A percentile compares a stretch with the other conserved stretches of the same genome.
Evolutionary conservation across 1,140 invertebrate species (phyloP).

Genomic region (Lycorma delicatula): DNA sequence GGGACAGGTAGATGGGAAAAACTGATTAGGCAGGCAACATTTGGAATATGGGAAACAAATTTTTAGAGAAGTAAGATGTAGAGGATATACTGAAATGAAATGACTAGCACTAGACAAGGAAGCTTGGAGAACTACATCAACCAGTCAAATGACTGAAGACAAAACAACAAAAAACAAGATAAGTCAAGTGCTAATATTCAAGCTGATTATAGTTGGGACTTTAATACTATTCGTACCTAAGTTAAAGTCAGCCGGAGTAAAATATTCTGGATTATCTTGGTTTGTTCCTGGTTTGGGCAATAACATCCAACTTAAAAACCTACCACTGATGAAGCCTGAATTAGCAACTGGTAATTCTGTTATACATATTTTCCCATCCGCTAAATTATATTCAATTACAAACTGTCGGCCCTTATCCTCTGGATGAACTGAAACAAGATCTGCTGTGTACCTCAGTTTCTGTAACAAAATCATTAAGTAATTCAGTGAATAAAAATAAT

Average conservation of each 20-base stretch:
- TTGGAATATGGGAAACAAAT: too few relatives aligned
- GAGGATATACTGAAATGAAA: too few relatives aligned
- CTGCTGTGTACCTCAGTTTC: constrained; percentile 52
- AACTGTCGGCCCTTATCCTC: constrained; percentile 56
- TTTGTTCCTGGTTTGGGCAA: constrained; percentile 57
- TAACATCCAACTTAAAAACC: constrained; percentile 55
- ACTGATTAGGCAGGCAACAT: too few relatives aligned
- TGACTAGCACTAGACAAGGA: not conserved
- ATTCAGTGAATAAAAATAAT: constrained; percentile 23
- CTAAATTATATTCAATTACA: constrained; percentile 54
- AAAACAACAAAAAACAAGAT: not conserved
- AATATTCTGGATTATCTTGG: constrained; percentile 50
- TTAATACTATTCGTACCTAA: constrained; percentile 40
- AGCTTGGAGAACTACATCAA: not conserved
- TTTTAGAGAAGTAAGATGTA: too few relatives aligned
- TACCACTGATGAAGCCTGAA: constrained; percentile 58
- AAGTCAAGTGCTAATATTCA: not conserved
- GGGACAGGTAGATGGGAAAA: too few relatives aligned
- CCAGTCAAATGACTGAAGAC: not conserved
- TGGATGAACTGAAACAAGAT: constrained; percentile 54
- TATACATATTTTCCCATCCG: constrained; percentile 51
- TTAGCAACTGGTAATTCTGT: constrained; percentile 51
- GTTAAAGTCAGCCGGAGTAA: constrained; percentile 55
- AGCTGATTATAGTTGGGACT: not conserved
- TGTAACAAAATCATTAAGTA: constrained; percentile 22